Evolutionary conservation across 2,113 vertebrate genomes (phyloP).

Genomic region (Leptobrachium ailaonicum): DNA sequence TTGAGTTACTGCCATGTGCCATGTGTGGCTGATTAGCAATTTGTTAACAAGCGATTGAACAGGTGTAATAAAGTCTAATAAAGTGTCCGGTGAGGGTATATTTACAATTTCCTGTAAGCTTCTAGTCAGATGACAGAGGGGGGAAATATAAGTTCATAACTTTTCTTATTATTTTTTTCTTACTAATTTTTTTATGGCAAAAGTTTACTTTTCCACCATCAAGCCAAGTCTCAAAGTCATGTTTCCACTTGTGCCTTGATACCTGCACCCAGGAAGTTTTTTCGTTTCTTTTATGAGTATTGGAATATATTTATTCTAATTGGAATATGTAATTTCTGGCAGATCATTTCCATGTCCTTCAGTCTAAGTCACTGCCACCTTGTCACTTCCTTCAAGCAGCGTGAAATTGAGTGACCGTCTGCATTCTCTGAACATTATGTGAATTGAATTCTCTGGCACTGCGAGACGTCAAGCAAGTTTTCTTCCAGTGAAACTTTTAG

Average conservation of each 20-base stretch:
- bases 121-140: no score
- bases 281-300: not conserved
- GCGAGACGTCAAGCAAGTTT: not conserved
- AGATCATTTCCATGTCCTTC: conserved; percentile 2
- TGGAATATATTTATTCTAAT: not conserved
- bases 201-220: no score
- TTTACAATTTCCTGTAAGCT: no score
- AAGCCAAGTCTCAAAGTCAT: no score
- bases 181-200: no score
- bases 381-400: not conserved
- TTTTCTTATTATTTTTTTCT: no score
- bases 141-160: no score
- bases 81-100: no score
- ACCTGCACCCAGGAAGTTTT: not conserved
- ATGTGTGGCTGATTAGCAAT: no score
- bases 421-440: not conserved
- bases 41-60: no score
- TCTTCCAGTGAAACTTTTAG: not conserved
- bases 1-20: no score
- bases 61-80: no score
- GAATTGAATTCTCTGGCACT: not conserved
- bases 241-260: not conserved
- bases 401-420: not conserved
- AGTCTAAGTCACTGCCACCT: conserved; percentile 7
- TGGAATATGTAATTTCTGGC: conserved; percentile 9